Conservation (phyloP, 2,888 invertebrate species). For the Xiphydria camelus region DNA sequence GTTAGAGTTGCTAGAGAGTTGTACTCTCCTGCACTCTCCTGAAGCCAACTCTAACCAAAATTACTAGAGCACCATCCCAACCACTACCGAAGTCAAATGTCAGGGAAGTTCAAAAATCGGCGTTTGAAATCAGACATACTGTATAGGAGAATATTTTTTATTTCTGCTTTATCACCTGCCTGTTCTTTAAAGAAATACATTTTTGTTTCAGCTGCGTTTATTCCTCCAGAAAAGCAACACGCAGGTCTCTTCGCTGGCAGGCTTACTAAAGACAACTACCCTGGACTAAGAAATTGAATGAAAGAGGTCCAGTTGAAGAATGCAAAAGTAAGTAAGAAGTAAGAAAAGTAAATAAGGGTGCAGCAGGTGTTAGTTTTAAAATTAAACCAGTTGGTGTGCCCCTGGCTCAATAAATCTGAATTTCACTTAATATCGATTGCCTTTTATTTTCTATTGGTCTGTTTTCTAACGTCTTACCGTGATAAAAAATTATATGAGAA, state of each 20-base stretch:
- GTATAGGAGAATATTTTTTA: no score
- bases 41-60: no score
- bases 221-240: slow-evolving; percentile 70
- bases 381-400: slow-evolving; percentile 27
- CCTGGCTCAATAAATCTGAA: neutral
- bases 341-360: slow-evolving; percentile 53
- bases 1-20: no score
- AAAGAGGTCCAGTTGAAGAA: slow-evolving; percentile 60
- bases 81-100: no score
- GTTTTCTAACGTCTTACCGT: no score
- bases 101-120: no score
- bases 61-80: no score
- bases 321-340: slow-evolving; percentile 53
- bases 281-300: slow-evolving; percentile 54
- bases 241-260: slow-evolving; percentile 62
- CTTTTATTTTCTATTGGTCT: no score
- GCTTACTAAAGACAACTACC: slow-evolving; percentile 61
- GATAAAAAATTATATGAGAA: neutral
- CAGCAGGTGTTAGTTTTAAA: slow-evolving; percentile 43
- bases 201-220: slow-evolving; percentile 64
- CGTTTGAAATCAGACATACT: no score
- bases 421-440: neutral
- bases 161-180: no score
- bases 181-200: neutral
- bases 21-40: no score